Percentiles rank a stretch among this genome's conserved stretches.
These are phyloP conservation scores for Andrena fulva DNA, from an alignment of 2,888 invertebrate species.

Conservation along the genomic window DNA sequence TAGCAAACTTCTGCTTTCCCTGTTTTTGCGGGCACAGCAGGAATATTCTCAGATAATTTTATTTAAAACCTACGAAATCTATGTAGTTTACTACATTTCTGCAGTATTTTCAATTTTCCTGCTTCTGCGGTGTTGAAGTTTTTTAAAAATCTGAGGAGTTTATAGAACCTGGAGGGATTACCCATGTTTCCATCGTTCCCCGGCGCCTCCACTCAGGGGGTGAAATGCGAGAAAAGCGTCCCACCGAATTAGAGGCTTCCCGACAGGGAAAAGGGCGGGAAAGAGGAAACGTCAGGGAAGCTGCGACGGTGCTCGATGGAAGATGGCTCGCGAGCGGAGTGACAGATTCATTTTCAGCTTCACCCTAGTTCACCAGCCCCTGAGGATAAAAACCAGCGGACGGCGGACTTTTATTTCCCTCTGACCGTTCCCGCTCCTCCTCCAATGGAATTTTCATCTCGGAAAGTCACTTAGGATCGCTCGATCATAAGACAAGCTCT, in stretches of 20 bases:
- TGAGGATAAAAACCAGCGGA: constrained; percentile 47
- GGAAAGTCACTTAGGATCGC: constrained; percentile 3
- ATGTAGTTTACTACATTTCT: no score
- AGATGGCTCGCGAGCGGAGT: constrained; percentile 62
- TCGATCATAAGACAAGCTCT: not conserved
- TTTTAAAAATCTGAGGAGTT: no score
- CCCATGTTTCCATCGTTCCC: not conserved
- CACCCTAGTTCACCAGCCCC: constrained; percentile 49
- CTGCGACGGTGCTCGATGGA: constrained; percentile 7
- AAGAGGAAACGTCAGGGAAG: constrained; percentile 13
- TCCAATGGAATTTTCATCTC: constrained; percentile 53
- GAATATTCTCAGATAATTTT: no score
- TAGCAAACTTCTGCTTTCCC: no score
- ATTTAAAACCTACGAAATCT: no score
- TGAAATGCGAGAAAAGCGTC: not conserved
- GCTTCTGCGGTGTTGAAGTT: no score
- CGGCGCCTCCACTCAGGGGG: not conserved
- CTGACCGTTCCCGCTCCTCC: constrained; percentile 23
- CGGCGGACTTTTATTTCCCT: constrained; percentile 53
- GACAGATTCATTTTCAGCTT: constrained; percentile 78
- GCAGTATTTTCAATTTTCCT: no score
- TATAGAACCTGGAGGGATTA: no score
- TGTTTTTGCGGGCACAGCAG: no score
- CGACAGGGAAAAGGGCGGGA: not conserved
- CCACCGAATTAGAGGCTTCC: not conserved